phyloP scores from a whole-genome alignment of 2,797 vertebrate genomes.

The Cephalopachus bancanus region DNA sequence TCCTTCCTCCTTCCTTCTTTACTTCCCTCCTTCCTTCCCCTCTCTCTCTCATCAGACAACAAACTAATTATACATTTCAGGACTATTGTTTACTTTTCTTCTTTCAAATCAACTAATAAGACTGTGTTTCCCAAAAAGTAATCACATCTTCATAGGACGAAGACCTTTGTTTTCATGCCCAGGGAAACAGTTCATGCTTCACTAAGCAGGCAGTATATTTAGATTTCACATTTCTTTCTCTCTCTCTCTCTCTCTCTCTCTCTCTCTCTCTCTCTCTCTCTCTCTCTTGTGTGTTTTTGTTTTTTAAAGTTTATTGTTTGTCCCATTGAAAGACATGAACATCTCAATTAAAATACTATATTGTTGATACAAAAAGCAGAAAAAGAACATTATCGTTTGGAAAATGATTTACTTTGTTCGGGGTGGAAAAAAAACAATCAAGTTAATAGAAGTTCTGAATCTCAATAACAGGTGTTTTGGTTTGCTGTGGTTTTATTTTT shows the following conservation, averaged over 20 bases:
- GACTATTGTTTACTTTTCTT: constrained; percentile 74
- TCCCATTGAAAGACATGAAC: constrained; percentile 82
- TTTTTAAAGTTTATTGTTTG: constrained; percentile 83
- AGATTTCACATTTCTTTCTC: constrained; percentile 44
- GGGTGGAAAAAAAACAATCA: neutral
- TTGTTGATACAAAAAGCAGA: constrained; percentile 67
- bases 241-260: neutral
- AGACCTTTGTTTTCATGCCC: constrained; percentile 64
- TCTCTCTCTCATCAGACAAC: too few species aligned
- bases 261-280: neutral
- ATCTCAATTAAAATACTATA: constrained; percentile 82
- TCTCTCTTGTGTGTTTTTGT: constrained; percentile 58
- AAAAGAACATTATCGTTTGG: constrained; percentile 67
- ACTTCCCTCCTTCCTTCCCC: too few species aligned
- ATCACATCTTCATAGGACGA: neutral
- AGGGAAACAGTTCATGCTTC: constrained; percentile 70
- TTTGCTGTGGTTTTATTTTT: constrained; percentile 56
- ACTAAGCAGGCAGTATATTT: constrained; percentile 75
- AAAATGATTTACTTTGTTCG: constrained; percentile 70
- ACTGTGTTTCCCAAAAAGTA: neutral
- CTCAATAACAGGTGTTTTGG: constrained; percentile 13
- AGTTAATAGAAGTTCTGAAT: constrained; percentile 73
- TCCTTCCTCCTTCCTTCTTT: neutral
- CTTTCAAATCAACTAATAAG: neutral
- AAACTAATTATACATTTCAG: neutral